Evolutionary conservation across 2,113 vertebrate species (phyloP).

Genomic region (Xyliphius kryptos): DNA sequence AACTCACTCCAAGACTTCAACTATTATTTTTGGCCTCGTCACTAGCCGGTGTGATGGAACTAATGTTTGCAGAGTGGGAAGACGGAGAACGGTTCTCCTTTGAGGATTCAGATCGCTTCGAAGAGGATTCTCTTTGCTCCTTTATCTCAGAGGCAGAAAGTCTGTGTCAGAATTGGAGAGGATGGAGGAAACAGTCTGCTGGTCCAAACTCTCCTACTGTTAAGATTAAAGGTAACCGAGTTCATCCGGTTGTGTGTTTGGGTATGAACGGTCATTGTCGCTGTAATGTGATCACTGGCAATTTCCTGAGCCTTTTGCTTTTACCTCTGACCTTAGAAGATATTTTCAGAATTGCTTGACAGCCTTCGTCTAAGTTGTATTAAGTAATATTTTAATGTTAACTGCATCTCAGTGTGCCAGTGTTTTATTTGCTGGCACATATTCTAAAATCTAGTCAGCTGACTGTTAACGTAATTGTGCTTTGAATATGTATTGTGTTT

Average conservation of each 20-base stretch:
- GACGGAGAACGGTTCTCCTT: slow-evolving; percentile 98
- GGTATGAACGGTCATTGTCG: slow-evolving; percentile 30
- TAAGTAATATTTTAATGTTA: too few relatives aligned
- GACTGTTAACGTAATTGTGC: too few relatives aligned
- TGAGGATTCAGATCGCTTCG: slow-evolving; percentile 96
- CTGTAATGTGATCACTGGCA: slow-evolving; percentile 12
- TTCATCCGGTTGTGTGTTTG: not conserved
- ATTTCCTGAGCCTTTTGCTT: slow-evolving; percentile 4
- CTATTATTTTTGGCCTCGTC: too few relatives aligned
- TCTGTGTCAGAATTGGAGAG: slow-evolving; percentile 98
- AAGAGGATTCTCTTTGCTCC: slow-evolving; percentile 97
- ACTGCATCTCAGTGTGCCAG: too few relatives aligned
- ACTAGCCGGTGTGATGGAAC: slow-evolving; percentile 97
- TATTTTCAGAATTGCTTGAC: slow-evolving; percentile 19
- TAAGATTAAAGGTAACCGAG: slow-evolving; percentile 70
- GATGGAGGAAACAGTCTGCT: slow-evolving; percentile 96
- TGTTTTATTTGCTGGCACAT: too few relatives aligned
- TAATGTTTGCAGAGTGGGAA: slow-evolving; percentile 99
- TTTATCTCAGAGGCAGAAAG: slow-evolving; percentile 98
- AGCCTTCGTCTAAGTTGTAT: too few relatives aligned
- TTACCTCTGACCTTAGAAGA: slow-evolving; percentile 34
- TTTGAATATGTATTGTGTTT: too few relatives aligned
- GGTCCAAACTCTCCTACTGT: slow-evolving; percentile 96
- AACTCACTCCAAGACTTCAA: too few relatives aligned
- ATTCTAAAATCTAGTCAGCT: too few relatives aligned